These are phyloP conservation scores for Lonchura striata DNA, from an alignment of 2,113 vertebrate species.

Conservation along the genomic window DNA sequence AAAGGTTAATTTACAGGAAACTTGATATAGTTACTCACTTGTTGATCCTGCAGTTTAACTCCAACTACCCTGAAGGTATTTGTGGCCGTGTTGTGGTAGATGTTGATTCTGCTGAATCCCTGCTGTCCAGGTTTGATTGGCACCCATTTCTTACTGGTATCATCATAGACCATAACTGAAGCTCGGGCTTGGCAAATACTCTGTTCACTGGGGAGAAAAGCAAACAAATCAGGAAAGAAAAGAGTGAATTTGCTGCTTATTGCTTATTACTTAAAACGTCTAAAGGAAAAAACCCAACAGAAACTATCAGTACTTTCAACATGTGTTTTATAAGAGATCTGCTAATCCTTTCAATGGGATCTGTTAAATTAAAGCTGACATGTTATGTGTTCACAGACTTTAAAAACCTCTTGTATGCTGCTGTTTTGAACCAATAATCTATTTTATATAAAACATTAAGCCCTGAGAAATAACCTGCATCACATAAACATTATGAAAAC, in stretches of 20 bases:
- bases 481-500: neutral
- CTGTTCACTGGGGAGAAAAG: slow-evolving; percentile 86
- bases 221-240: neutral
- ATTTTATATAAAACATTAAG: neutral
- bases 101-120: slow-evolving; percentile 99
- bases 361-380: slow-evolving; percentile 18
- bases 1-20: slow-evolving; percentile 56
- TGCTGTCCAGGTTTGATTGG: slow-evolving; percentile 98
- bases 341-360: neutral
- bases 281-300: neutral
- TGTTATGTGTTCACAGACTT: neutral
- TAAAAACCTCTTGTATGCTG: neutral
- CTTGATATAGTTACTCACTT: slow-evolving; percentile 76
- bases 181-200: slow-evolving; percentile 99
- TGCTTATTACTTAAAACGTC: neutral
- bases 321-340: neutral
- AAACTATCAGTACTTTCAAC: neutral
- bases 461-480: neutral
- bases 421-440: neutral
- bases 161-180: slow-evolving; percentile 99
- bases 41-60: slow-evolving; percentile 99
- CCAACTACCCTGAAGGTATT: slow-evolving; percentile 98
- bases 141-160: slow-evolving; percentile 99
- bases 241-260: neutral
- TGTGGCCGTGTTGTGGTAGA: slow-evolving; percentile 97